Percentiles rank a stretch among this genome's conserved stretches.
phyloP scores from a whole-genome alignment of 64 coral and sea anemone genomes.

The Anthopleura sola region DNA sequence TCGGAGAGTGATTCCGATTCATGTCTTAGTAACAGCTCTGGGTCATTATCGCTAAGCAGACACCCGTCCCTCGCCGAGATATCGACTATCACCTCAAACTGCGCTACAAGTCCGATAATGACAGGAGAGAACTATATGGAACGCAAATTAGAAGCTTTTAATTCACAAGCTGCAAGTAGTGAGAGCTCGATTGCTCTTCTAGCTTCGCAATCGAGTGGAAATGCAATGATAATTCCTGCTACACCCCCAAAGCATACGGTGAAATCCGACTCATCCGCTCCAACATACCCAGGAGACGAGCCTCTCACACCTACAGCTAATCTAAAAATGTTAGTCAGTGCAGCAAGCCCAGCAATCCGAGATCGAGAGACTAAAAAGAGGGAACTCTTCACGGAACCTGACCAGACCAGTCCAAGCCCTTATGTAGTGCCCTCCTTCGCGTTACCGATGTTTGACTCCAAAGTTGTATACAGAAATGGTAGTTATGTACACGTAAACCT shows the following conservation, averaged over 20 bases:
- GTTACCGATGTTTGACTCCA: constrained; percentile 28
- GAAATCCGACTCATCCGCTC: constrained; percentile 7
- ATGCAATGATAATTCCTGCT: constrained; percentile 1
- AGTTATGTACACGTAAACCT: neutral
- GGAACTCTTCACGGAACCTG: constrained; percentile 70
- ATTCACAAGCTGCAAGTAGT: neutral
- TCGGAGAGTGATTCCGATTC: neutral
- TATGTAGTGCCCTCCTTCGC: constrained; percentile 16
- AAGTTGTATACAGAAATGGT: constrained; percentile 21
- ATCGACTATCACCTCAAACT: constrained; percentile 72
- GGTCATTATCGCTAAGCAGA: constrained; percentile 7
- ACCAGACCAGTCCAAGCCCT: neutral
- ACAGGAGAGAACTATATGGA: constrained; percentile 15
- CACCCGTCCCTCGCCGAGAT: constrained; percentile 88
- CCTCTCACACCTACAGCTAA: constrained; percentile 93
- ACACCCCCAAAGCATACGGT: constrained; percentile 63
- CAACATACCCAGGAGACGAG: constrained; percentile 63
- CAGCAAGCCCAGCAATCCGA: constrained; percentile 88
- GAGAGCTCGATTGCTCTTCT: neutral
- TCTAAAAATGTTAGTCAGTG: constrained; percentile 95
- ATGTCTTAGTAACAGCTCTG: neutral
- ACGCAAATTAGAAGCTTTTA: constrained; percentile 17
- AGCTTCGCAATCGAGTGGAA: neutral
- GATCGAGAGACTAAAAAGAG: constrained; percentile 91
- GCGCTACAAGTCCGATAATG: constrained; percentile 22